Base-by-base conservation (phyloP, 2,888 invertebrate genomes). In the Caenorhabditis sp. region DNA sequence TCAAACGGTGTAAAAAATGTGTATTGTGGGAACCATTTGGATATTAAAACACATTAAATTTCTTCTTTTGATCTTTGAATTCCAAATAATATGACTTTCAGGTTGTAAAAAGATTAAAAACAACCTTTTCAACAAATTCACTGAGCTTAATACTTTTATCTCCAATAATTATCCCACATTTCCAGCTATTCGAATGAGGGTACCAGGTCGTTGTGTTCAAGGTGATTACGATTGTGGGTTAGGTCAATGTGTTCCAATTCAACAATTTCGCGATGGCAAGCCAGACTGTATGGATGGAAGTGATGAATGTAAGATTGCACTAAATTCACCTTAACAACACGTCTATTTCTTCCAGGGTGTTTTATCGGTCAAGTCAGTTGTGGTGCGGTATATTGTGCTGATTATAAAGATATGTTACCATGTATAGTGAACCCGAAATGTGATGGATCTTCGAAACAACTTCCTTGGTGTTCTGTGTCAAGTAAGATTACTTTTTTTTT, bases 301-400 rank as follows among this genome's bases (percentile, higher is more conserved):
- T 66, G 86, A 86, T 77, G 86, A 86, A 77, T 85, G 86, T 86
- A 53, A 75, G 78, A 56, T 27, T 21, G 17, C 5, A 50, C 20
- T 12, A 27, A 8, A 59, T 27, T 27, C 23, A 49, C 20, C 5
- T 60, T 21, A 43, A 21, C 23, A 31, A 10, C 10, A 4, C 4
- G 31, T 31, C 31, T 7, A 54, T 14, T 23, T 49, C n/a, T 52
- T 84, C 61, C 56, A 86, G 86, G 78, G 76, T 86, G 86, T 72
- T 81, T 85, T 58, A 80, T 84, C 31, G 86, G 86, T 54, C 84
- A 86, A 69, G 78, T 86, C 65, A 74, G 76, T 53, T 86, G 86
- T 75, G 86, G 85, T 27, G 63, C 76, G 4, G 74, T 70, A 21
- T 83, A 82, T 70, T 86, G 86, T 67, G 86, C 85, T 26, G 81